A percentile compares a stretch with the other conserved stretches of the same genome.
Conservation (phyloP, 2,888 invertebrate species). For the Antitype chi region DNA sequence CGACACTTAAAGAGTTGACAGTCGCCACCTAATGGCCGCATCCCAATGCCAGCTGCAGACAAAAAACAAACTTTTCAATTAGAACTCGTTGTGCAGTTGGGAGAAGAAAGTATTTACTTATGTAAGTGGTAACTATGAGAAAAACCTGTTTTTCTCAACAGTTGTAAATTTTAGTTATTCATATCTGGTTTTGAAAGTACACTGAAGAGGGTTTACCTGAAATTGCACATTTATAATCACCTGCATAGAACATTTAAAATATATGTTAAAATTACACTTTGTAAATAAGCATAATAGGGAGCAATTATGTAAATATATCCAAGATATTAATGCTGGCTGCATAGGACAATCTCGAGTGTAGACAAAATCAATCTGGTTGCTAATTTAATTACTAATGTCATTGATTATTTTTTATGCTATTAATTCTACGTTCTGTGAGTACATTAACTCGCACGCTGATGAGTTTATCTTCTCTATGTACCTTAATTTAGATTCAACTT, state of each 20-base stretch:
- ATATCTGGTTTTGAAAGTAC: not conserved
- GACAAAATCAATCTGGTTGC: not conserved
- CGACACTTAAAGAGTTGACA: constrained; percentile 64
- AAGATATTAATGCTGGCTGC: not conserved
- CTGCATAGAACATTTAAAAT: not conserved
- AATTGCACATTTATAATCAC: not conserved
- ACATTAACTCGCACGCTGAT: not conserved
- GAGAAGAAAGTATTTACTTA: not conserved
- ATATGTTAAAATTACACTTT: too few species aligned
- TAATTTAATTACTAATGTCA: not conserved
- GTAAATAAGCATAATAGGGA: not conserved
- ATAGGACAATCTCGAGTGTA: not conserved
- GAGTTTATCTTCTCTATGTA: not conserved
- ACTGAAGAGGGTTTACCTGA: not conserved
- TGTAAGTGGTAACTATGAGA: not conserved
- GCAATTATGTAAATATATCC: not conserved
- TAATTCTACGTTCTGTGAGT: not conserved
- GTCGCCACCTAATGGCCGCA: constrained; percentile 69
- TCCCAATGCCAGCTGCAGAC: constrained; percentile 38
- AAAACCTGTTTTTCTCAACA: not conserved
- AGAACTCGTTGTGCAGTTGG: not conserved
- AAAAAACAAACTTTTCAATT: constrained; percentile 39
- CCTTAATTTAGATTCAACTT: not conserved
- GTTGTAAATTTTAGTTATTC: too few species aligned
- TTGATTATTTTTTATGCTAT: not conserved